These are phyloP conservation scores for Callorhinus ursinus DNA, from an alignment of 2,113 vertebrate species.

Conservation along the genomic window DNA sequence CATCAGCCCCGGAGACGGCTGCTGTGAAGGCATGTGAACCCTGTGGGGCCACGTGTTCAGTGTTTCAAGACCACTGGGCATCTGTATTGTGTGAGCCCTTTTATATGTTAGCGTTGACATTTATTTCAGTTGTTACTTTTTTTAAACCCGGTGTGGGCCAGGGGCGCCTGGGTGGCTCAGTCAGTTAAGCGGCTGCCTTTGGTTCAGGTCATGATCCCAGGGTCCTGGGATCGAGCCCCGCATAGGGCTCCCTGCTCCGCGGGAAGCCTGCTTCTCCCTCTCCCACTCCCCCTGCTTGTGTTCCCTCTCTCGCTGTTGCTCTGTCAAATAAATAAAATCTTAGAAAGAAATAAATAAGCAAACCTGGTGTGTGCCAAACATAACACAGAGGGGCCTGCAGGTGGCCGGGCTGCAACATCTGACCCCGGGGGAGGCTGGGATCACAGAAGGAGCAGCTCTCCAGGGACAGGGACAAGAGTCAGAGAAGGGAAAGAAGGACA, in stretches of 20 bases:
- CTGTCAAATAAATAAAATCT: no score
- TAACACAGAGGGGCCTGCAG: background rate
- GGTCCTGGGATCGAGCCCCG: no score
- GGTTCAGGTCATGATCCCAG: no score
- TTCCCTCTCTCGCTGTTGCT: no score
- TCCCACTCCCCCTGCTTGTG: no score
- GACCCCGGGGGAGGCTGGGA: background rate
- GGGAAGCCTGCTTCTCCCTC: no score
- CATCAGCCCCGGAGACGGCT: no score
- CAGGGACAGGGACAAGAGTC: background rate
- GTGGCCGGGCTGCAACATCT: background rate
- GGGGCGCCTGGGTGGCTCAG: no score
- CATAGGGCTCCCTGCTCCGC: no score
- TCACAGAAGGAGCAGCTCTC: background rate
- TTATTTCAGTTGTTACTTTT: background rate
- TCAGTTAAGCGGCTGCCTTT: no score
- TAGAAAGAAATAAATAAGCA: no score
- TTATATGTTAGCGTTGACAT: background rate
- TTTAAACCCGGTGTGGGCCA: background rate
- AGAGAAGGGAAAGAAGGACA: background rate
- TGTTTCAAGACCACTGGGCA: background rate
- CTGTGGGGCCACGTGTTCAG: no score
- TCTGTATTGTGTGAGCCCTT: background rate
- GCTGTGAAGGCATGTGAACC: background rate
- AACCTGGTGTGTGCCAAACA: background rate